A percentile compares a stretch with the other conserved stretches of the same genome.
These are phyloP conservation scores for Agrotis segetum DNA, from an alignment of 2,888 invertebrate genomes.

Conservation along the genomic window DNA sequence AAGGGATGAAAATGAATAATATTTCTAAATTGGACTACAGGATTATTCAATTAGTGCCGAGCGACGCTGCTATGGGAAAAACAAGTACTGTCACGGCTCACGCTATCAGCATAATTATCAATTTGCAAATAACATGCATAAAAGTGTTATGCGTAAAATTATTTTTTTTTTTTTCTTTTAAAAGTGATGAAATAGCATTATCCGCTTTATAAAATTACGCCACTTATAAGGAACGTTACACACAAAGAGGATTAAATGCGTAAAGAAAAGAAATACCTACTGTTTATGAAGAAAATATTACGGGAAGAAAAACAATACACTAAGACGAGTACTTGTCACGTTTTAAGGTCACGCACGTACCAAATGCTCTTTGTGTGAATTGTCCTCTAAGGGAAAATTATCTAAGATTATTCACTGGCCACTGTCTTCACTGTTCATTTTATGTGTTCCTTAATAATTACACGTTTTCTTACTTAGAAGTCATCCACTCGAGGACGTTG, in stretches of 20 bases:
- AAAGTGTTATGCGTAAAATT: background rate
- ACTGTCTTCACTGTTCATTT: too few species aligned
- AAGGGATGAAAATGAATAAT: too few species aligned
- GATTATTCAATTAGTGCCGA: slow-evolving; percentile 19
- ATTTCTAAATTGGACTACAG: background rate
- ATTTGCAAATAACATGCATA: slow-evolving; percentile 23
- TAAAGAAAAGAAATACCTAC: background rate
- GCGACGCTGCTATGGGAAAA: slow-evolving; percentile 4
- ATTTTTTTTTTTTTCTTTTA: background rate
- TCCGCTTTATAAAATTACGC: background rate
- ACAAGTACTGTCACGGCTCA: slow-evolving; percentile 6
- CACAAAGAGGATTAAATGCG: background rate
- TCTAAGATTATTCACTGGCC: too few species aligned
- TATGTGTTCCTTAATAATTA: too few species aligned
- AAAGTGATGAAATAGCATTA: background rate
- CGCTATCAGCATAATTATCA: slow-evolving; percentile 12
- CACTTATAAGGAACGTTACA: background rate
- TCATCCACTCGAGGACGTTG: too few species aligned
- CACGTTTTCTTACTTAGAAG: too few species aligned
- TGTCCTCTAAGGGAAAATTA: too few species aligned
- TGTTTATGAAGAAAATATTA: slow-evolving; percentile 10
- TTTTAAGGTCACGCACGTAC: background rate
- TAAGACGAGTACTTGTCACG: background rate
- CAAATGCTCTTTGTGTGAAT: slow-evolving; percentile 2
- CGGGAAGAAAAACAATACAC: slow-evolving; percentile 6